Conservation (phyloP, 1,140 invertebrate genomes). For the Aphidius gifuensis region DNA sequence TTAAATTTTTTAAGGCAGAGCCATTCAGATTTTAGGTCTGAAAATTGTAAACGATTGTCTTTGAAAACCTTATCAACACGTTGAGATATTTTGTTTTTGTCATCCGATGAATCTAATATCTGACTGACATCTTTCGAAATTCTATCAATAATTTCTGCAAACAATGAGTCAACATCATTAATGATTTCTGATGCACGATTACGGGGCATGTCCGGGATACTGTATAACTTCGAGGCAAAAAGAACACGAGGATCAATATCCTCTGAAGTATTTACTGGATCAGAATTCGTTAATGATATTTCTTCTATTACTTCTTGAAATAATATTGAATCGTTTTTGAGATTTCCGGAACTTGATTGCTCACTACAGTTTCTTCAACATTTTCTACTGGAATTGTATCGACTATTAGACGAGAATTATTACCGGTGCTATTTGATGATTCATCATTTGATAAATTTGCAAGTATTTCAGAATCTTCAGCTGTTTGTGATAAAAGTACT, state of each 20-base stretch:
- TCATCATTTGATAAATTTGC: no score
- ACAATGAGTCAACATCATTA: slow-evolving; percentile 6
- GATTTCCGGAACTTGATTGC: background rate
- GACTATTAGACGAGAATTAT: no score
- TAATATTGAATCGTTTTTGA: background rate
- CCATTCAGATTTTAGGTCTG: background rate
- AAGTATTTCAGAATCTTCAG: background rate
- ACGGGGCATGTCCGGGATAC: slow-evolving; percentile 15
- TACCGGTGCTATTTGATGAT: no score
- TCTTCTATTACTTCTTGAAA: background rate
- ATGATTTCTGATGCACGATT: slow-evolving; percentile 17
- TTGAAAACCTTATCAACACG: background rate
- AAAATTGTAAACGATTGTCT: background rate
- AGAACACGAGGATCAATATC: background rate
- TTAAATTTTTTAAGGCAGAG: slow-evolving; percentile 15
- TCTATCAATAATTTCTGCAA: slow-evolving; percentile 4
- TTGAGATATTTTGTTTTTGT: background rate
- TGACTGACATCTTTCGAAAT: background rate
- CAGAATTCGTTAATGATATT: background rate
- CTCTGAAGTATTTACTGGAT: background rate
- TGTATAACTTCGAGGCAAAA: slow-evolving; percentile 22
- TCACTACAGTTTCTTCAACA: background rate
- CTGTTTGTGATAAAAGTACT: background rate
- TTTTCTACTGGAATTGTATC: background rate
- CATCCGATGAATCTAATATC: slow-evolving; percentile 1